Percentiles rank a stretch among this genome's conserved stretches.
These are phyloP conservation scores for Opisthograptis luteolata DNA, from an alignment of 2,888 invertebrate genomes.

Conservation along the genomic window DNA sequence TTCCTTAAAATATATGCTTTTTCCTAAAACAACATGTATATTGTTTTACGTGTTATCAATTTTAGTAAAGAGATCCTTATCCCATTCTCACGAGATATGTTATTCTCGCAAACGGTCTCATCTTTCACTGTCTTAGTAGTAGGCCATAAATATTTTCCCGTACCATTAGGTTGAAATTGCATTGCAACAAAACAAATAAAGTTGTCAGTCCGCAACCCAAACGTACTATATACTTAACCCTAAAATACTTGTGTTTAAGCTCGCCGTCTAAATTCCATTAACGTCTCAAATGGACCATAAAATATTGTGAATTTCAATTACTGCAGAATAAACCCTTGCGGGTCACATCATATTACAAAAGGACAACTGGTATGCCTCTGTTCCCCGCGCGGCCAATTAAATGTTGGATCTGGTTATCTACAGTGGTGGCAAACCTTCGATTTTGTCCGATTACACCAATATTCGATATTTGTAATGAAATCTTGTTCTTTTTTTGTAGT, in stretches of 20 bases:
- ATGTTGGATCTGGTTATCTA: conserved; percentile 48
- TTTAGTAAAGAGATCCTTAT: too few species aligned
- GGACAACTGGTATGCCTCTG: conserved; percentile 59
- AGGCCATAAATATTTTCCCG: background rate
- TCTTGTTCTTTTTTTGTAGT: too few species aligned
- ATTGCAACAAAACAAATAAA: conserved; percentile 7
- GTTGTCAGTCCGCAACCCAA: conserved; percentile 12
- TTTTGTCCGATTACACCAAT: too few species aligned
- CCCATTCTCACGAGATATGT: too few species aligned
- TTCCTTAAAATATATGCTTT: too few species aligned
- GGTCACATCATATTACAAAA: conserved; percentile 71
- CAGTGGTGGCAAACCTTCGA: conserved; percentile 43
- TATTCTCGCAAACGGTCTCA: too few species aligned
- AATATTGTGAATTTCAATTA: conserved; percentile 77
- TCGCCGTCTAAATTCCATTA: conserved; percentile 32
- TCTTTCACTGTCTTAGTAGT: too few species aligned
- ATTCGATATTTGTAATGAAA: too few species aligned
- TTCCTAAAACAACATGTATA: too few species aligned
- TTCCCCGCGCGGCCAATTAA: conserved; percentile 65
- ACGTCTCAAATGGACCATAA: conserved; percentile 57
- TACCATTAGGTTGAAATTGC: background rate
- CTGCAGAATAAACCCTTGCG: conserved; percentile 59
- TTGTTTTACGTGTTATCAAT: too few species aligned
- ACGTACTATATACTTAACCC: conserved; percentile 30
- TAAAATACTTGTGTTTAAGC: conserved; percentile 31